These are phyloP conservation scores for Tetraneura akinire DNA, from an alignment of 1,140 invertebrate species.

Conservation along the genomic window DNA sequence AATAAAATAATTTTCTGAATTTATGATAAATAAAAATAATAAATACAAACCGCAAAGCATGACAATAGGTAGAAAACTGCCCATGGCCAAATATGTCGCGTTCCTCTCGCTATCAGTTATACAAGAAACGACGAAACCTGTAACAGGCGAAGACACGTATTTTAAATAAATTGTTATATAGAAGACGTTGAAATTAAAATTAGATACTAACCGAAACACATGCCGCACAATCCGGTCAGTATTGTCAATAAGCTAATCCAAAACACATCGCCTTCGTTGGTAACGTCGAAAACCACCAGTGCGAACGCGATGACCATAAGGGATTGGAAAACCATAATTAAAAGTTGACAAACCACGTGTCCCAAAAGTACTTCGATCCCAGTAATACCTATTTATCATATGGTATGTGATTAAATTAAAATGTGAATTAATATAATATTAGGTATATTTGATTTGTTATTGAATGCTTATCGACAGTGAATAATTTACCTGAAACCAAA, in stretches of 20 bases:
- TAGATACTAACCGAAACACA: constrained; percentile 76
- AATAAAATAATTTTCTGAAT: too few species aligned
- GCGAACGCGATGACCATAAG: constrained; percentile 88
- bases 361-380: constrained; percentile 88
- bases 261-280: constrained; percentile 61
- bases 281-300: constrained; percentile 73
- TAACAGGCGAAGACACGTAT: constrained; percentile 26
- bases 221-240: constrained; percentile 86
- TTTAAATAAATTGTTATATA: too few species aligned
- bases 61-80: constrained; percentile 92
- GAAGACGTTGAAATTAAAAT: constrained; percentile 6
- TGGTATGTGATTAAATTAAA: too few species aligned
- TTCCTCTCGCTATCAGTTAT: constrained; percentile 89
- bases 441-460: background rate
- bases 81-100: constrained; percentile 89
- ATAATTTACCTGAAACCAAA: constrained; percentile 68
- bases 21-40: too few species aligned
- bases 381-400: constrained; percentile 76
- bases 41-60: constrained; percentile 71
- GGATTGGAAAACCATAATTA: constrained; percentile 91
- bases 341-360: constrained; percentile 89
- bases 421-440: background rate
- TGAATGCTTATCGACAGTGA: background rate
- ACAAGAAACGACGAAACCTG: constrained; percentile 87
- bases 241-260: constrained; percentile 70